phyloP scores from a whole-genome alignment of 1,140 invertebrate species.

The Dendroctonus valens region DNA sequence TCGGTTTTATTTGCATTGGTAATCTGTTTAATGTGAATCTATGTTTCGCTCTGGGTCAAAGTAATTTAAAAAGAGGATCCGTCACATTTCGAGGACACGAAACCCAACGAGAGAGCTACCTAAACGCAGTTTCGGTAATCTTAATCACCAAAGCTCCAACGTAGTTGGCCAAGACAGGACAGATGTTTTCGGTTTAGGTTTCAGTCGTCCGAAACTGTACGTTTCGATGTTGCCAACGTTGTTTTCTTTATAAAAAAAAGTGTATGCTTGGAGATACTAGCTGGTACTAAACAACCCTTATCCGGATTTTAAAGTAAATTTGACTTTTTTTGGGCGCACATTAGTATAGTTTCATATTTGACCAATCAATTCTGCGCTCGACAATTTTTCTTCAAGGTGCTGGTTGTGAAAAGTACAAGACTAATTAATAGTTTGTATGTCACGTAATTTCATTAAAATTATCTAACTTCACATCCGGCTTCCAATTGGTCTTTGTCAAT shows the following conservation, averaged over 20 bases:
- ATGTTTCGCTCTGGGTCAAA: not conserved
- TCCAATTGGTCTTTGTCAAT: no score
- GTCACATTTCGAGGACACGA: not conserved
- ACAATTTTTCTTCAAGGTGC: no score
- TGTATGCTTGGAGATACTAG: no score
- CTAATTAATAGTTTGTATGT: no score
- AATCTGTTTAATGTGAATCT: constrained; percentile 5
- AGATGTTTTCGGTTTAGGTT: constrained; percentile 22
- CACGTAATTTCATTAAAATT: no score
- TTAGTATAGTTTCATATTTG: no score
- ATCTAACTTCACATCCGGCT: no score
- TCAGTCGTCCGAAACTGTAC: constrained; percentile 10
- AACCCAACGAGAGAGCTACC: constrained; percentile 7
- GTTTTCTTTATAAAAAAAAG: not conserved
- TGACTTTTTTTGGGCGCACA: no score
- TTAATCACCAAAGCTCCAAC: constrained; percentile 9
- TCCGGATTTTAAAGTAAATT: no score
- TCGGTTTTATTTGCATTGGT: not conserved
- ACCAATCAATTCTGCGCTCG: no score
- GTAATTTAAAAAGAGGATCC: constrained; percentile 2
- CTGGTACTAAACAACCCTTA: not conserved
- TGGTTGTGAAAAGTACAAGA: no score
- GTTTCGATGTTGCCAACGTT: constrained; percentile 8
- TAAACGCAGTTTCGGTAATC: constrained; percentile 25
- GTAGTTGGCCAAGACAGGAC: constrained; percentile 22